Base-by-base conservation (phyloP, 2,113 vertebrate species). In the Marmota flaviventris region DNA sequence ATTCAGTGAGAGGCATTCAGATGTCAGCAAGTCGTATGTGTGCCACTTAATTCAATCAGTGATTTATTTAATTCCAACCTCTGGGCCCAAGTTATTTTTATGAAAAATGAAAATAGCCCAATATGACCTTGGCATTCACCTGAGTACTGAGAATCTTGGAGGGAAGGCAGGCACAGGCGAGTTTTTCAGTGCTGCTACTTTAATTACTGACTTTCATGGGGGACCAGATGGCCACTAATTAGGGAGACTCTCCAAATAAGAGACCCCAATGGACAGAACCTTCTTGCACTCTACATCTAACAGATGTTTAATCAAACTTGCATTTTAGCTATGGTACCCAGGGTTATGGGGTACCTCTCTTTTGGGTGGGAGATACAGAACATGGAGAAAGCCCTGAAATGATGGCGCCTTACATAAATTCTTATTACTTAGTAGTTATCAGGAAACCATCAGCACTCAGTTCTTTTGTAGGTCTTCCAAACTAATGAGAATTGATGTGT, bases 71-170 rank as follows among this genome's bases (percentile, higher is more conserved):
- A 97, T 61, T 24, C 34, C 34, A 91, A 78, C 56, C 34, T 94
- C 75, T 89, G 58, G 22, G 91, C 48, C 25, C 56, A 96, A 94
- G 81, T 95, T n/a, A 88, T 95, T 94, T 95, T 93, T 86, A 91
- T 92, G 51, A 96, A 97, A 94, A 97, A 84, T 85, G 96, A 91
- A 97, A 97, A 89, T 97, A 95, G 42, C 32, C 12, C 75, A 92
- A 45, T 91, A 51, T 95, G 63, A 91, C 96, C 79, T 96, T 97
- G 92, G 34, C 45, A 84, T 61, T 96, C 83, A 97, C 73, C 73
- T 93, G 70, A 85, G 42, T 83, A 93, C 82, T 61, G 32, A 91
- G 61, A 85, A 82, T 90, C 25, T 93, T 83, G n/a, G 73, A 97
- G 24, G 37, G 20, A 96, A 95, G 48, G 82, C 37, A 92, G 42